Evolutionary conservation across 2,113 vertebrate species (phyloP).

Genomic region (Oxyruncus cristatus): DNA sequence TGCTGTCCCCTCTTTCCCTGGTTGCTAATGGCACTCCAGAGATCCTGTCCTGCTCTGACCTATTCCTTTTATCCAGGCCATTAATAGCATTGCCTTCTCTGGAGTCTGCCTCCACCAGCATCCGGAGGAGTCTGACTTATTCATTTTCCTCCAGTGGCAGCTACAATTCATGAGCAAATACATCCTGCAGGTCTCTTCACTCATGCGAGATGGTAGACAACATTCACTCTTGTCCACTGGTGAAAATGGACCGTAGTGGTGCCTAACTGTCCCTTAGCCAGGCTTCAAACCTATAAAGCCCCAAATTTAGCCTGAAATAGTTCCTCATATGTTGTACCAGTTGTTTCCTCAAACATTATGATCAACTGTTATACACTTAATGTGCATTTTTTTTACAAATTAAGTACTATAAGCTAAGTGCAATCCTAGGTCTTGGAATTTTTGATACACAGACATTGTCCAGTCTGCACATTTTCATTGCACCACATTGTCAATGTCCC

Average conservation of each 20-base stretch:
- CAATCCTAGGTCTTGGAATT: background rate
- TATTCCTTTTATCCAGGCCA: slow-evolving; percentile 8
- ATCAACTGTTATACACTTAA: background rate
- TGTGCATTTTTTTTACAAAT: background rate
- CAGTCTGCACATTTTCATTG: background rate
- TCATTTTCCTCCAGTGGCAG: background rate
- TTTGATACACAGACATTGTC: background rate
- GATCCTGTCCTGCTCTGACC: slow-evolving; percentile 35
- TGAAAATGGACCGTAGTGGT: background rate
- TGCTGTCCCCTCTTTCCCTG: background rate
- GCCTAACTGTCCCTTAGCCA: background rate
- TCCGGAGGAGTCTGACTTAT: background rate
- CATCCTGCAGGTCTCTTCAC: background rate
- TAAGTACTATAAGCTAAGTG: background rate
- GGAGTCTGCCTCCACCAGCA: background rate
- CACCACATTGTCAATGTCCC: accelerated
- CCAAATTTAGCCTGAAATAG: background rate
- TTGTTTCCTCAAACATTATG: background rate
- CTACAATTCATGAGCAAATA: background rate
- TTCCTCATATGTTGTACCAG: background rate
- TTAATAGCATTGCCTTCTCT: slow-evolving; percentile 16
- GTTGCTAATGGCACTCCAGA: slow-evolving; percentile 1
- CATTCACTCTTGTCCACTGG: background rate
- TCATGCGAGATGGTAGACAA: accelerated
- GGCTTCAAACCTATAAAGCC: background rate